A percentile compares a stretch with the other conserved stretches of the same genome.
These are phyloP conservation scores for Drosophila pseudoobscura DNA, from an alignment of 1,140 invertebrate species.

Conservation along the genomic window DNA sequence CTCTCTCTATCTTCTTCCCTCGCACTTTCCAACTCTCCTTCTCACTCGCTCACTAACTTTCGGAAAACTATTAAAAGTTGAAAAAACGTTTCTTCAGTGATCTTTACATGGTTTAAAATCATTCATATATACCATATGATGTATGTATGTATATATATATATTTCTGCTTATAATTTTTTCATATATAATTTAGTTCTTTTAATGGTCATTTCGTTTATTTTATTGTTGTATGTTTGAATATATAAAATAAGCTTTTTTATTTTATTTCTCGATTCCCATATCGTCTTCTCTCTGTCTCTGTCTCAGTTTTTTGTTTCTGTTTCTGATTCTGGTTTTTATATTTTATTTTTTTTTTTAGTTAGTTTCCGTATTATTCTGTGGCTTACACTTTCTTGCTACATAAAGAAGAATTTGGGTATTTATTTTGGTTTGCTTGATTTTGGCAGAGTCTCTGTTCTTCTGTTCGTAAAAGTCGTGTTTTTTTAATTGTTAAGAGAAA, in stretches of 20 bases:
- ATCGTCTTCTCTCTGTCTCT: background rate
- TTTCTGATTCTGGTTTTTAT: slow-evolving; percentile 8
- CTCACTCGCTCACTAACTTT: slow-evolving; percentile 28
- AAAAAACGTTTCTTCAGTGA: slow-evolving; percentile 35
- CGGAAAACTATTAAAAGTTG: slow-evolving; percentile 65
- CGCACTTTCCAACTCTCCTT: too few species aligned
- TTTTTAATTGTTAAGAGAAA: slow-evolving; percentile 28
- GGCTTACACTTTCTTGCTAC: slow-evolving; percentile 70
- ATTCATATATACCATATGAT: slow-evolving; percentile 52
- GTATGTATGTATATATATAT: slow-evolving; percentile 25
- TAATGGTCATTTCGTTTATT: slow-evolving; percentile 65
- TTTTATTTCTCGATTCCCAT: slow-evolving; percentile 15
- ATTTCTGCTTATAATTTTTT: slow-evolving; percentile 23
- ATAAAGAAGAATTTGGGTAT: slow-evolving; percentile 47
- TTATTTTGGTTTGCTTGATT: slow-evolving; percentile 39
- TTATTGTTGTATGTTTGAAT: slow-evolving; percentile 71
- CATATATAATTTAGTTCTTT: slow-evolving; percentile 59
- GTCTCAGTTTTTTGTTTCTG: slow-evolving; percentile 4
- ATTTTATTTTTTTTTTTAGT: slow-evolving; percentile 30
- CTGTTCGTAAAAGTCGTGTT: slow-evolving; percentile 27
- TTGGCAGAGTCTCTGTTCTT: slow-evolving; percentile 60
- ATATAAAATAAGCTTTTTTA: slow-evolving; percentile 73
- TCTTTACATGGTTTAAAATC: slow-evolving; percentile 66
- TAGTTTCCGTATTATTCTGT: slow-evolving; percentile 28
- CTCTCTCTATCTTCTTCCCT: slow-evolving; percentile 19